phyloP scores from a whole-genome alignment of 1,140 invertebrate species.

The Mercenaria mercenaria region DNA sequence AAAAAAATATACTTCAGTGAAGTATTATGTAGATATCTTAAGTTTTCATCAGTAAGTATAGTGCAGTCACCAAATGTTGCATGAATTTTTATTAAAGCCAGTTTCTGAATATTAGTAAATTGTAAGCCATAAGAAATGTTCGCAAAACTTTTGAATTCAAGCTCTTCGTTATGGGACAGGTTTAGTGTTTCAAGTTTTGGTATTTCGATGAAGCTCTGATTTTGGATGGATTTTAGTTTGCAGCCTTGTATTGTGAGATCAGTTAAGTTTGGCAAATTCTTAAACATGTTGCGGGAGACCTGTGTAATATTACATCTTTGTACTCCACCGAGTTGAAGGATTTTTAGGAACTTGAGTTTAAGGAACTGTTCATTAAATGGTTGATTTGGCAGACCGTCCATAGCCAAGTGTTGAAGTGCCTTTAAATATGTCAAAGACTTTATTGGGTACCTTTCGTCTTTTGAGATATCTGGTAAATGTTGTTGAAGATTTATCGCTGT shows the following conservation, averaged over 20 bases:
- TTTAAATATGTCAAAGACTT: not conserved
- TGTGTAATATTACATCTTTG: not conserved
- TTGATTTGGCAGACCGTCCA: not conserved
- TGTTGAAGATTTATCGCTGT: not conserved
- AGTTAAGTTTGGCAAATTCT: not conserved
- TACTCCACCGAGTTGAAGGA: not conserved
- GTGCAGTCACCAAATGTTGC: slow-evolving; percentile 4
- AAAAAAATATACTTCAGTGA: not conserved
- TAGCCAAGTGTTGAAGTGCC: not conserved
- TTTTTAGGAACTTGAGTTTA: not conserved
- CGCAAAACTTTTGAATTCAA: not conserved
- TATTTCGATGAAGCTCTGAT: not conserved
- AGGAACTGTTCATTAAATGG: not conserved
- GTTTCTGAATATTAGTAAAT: not conserved
- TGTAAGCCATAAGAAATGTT: not conserved
- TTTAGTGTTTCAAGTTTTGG: not conserved
- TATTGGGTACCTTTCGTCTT: not conserved
- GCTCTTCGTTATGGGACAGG: not conserved
- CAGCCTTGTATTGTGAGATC: not conserved
- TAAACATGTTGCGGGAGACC: not conserved
- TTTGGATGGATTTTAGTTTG: not conserved
- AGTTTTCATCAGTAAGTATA: not conserved
- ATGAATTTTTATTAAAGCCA: not conserved
- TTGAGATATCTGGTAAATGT: not conserved
- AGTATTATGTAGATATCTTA: not conserved